Base-by-base conservation (phyloP, 2,797 vertebrate species). In the Taeniopygia guttata region DNA sequence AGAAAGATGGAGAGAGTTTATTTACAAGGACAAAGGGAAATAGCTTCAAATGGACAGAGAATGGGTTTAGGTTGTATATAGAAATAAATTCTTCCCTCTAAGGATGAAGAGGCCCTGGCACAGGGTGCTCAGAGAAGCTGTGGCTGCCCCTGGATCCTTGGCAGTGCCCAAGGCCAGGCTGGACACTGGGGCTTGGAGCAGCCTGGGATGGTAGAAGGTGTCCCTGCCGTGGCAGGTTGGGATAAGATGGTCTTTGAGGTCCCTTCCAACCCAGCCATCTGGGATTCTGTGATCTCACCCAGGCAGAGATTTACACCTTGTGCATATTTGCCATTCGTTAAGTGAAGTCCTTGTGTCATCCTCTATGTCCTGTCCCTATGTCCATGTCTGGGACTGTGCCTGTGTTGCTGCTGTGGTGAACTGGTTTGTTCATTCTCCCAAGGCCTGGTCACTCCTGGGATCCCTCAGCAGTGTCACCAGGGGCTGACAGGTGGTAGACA, bases 141-240 rank as follows among this genome's bases (percentile, higher is more conserved):
- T 5, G 73, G 17, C 64, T 26, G 73, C 56, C 11, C 48, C 48
- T 73, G 68, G 13, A 55, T 42, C 30, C 84, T 64, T 77, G 56
- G 48, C 0, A 62, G 30, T 55, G 73, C 0, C 56, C 56, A 26
- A 48, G 42, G 64, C 42, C 49, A 42, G 73, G 48, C 0, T 69
- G 54, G 72, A n/a, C 8, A 23, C 14, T 7, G 7, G n/a, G 54
- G 54, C n/a, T 67, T 2, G 13, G 64, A 62, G 25, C 56, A 29
- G 0, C 11, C 46, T 55, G 73, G 30, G 21, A 7, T 0, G 3
- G 34, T 18, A 21, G 56, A 0, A 78, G 42, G 14, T 48, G 60
- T 87, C 40, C 20, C n/a, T 66, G 23, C 34, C 54, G 9, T 40
- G 46, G 30, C 25, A 52, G 17, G 10, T 1, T 43, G 21, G 21